phyloP scores from a whole-genome alignment of 2,113 vertebrate species.

The Protomyctophum bolini region DNA sequence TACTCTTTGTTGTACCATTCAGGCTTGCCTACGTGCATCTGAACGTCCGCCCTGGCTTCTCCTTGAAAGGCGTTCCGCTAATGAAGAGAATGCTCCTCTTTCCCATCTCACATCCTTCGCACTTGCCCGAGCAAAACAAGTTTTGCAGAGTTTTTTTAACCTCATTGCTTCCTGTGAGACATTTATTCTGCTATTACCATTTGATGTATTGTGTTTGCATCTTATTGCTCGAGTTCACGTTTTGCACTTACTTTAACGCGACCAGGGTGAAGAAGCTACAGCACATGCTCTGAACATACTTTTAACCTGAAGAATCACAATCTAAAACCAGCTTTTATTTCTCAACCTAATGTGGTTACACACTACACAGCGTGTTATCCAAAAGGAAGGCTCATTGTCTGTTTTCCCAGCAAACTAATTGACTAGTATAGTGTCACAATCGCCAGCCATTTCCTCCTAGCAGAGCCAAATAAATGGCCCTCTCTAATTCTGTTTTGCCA shows the following conservation, averaged over 20 bases:
- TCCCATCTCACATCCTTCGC: neutral
- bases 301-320: neutral
- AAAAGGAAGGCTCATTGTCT: constrained; percentile 4
- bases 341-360: no score
- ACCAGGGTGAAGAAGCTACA: no score
- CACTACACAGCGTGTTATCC: neutral
- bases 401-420: constrained; percentile 12
- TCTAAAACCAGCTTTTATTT: neutral
- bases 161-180: no score
- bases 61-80: constrained; percentile 53
- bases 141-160: no score
- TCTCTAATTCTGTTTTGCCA: constrained; percentile 48
- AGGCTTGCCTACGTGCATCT: constrained; percentile 48
- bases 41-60: constrained; percentile 30
- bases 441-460: constrained; percentile 26
- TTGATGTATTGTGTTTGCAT: no score
- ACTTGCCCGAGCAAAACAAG: neutral
- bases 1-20: constrained; percentile 66
- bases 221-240: no score
- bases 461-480: constrained; percentile 33
- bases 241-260: no score
- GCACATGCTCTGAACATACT: no score
- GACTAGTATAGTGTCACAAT: constrained; percentile 25
- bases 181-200: no score
- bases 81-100: constrained; percentile 9